Evolutionary conservation across 2,113 vertebrate genomes (phyloP).

Genomic region (Gorsachius goisagi): DNA sequence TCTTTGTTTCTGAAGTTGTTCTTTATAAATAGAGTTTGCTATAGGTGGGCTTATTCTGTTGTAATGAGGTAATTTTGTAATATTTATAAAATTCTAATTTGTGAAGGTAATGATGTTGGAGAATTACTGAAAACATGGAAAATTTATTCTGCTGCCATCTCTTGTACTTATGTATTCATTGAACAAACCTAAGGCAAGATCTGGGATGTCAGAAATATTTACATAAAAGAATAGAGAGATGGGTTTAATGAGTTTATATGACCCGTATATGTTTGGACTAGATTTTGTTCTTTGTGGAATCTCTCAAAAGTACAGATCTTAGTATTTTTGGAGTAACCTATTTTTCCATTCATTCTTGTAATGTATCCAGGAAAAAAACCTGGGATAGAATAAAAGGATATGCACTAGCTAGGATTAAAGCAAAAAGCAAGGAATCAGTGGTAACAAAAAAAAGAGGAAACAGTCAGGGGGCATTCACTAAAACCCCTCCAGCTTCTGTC

Average conservation of each 20-base stretch:
- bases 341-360: background rate
- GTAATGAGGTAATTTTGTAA: background rate
- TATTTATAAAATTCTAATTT: background rate
- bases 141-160: background rate
- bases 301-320: background rate
- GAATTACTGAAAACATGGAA: background rate
- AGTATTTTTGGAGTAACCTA: background rate
- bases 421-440: background rate
- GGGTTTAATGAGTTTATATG: background rate
- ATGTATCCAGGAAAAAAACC: background rate
- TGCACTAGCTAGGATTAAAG: background rate
- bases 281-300: background rate
- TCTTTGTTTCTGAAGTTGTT: background rate
- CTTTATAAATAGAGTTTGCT: background rate
- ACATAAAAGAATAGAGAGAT: background rate
- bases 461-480: background rate
- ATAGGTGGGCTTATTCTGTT: background rate
- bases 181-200: background rate
- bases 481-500: background rate
- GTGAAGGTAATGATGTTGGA: background rate
- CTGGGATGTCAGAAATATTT: background rate
- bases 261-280: background rate
- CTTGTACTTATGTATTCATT: background rate
- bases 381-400: background rate
- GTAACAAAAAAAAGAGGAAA: background rate